Conservation (phyloP, 37 sponge, comb jelly and placozoan species). For the Aphrocallistes beatrix region DNA sequence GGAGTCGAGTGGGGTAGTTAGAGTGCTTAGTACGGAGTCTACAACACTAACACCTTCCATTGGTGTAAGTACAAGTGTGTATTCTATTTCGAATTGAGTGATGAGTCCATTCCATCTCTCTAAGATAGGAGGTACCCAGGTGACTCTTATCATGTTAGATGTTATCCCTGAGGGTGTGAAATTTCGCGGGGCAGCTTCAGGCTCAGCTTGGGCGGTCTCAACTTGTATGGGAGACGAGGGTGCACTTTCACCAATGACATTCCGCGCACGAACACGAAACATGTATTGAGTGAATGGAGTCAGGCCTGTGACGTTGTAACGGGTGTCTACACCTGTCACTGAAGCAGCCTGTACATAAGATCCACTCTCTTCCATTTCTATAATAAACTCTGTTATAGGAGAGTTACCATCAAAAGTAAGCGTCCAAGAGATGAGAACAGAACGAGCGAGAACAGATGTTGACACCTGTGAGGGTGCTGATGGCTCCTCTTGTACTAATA, state of each 20-base stretch:
- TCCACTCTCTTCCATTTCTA: not conserved
- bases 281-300: not conserved
- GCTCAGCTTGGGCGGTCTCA: not conserved
- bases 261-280: not conserved
- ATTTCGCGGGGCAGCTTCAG: not conserved
- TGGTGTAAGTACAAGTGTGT: not conserved
- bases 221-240: not conserved
- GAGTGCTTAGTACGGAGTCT: not conserved
- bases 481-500: conserved; percentile 6
- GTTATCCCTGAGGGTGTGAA: not conserved
- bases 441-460: not conserved
- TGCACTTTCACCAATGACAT: not conserved
- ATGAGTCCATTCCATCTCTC: not conserved
- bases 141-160: not conserved
- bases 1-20: not conserved
- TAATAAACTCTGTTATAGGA: not conserved
- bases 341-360: not conserved
- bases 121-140: not conserved
- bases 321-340: not conserved
- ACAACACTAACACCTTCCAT: not conserved
- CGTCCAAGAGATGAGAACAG: not conserved
- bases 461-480: not conserved
- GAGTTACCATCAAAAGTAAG: not conserved
- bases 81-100: not conserved
- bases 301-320: not conserved